A percentile compares a stretch with the other conserved stretches of the same genome.
These are phyloP conservation scores for Listronotus bonariensis DNA, from an alignment of 1,140 invertebrate genomes.

Conservation along the genomic window DNA sequence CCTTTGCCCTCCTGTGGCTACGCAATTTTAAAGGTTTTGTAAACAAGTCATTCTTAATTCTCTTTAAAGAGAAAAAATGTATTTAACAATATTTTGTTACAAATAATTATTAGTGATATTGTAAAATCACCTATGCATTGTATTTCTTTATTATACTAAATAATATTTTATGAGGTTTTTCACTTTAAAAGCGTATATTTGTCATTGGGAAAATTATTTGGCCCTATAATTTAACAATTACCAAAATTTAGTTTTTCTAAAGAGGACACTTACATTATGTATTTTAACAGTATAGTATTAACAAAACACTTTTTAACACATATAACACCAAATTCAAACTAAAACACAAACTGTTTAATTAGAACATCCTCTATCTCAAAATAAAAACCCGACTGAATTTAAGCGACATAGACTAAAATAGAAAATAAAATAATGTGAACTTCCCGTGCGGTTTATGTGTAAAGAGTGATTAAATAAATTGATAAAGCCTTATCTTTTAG, in stretches of 20 bases:
- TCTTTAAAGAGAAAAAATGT: too few relatives aligned
- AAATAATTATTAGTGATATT: too few relatives aligned
- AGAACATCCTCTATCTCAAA: neutral
- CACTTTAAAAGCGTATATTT: too few relatives aligned
- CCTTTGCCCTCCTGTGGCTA: too few relatives aligned
- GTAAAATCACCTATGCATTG: too few relatives aligned
- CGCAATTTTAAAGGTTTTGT: too few relatives aligned
- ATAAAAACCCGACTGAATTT: neutral
- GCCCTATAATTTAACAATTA: neutral
- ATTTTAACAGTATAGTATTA: too few relatives aligned
- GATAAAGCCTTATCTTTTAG: conserved; percentile 11
- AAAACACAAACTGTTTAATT: neutral
- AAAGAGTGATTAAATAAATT: conserved; percentile 10
- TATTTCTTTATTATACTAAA: too few relatives aligned
- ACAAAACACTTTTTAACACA: neutral
- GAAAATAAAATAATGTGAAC: conserved; percentile 4
- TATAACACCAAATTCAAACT: neutral
- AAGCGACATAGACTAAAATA: conserved; percentile 13
- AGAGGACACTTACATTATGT: neutral
- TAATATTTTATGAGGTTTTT: too few relatives aligned
- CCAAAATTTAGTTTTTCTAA: neutral
- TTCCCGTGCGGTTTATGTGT: conserved; percentile 8
- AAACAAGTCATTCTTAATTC: too few relatives aligned
- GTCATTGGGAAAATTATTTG: neutral
- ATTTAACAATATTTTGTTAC: too few relatives aligned